A percentile compares a stretch with the other conserved stretches of the same genome.
Conservation (phyloP, 2,113 vertebrate genomes). For the Ivindomyrus marchei region DNA sequence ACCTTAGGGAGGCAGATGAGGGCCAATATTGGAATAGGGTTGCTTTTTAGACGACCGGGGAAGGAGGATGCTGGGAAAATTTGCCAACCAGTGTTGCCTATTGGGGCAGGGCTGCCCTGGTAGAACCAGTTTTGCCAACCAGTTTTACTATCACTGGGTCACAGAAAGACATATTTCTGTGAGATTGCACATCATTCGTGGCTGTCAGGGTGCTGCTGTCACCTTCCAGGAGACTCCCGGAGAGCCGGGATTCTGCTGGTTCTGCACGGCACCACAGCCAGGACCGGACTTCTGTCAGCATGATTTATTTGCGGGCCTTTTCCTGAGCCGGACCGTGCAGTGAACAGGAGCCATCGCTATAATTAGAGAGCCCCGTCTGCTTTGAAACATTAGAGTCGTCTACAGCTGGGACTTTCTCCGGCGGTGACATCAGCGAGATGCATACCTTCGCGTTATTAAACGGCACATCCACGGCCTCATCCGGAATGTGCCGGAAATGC, state of each 20-base stretch:
- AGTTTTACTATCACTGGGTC: neutral
- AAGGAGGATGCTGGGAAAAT: neutral
- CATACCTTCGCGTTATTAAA: neutral
- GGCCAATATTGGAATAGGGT: neutral
- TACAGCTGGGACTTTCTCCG: neutral
- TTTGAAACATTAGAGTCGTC: neutral
- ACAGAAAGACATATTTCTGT: neutral
- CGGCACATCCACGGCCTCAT: neutral
- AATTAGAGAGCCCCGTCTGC: neutral
- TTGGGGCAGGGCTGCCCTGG: neutral
- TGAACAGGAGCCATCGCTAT: neutral
- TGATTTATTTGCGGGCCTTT: neutral
- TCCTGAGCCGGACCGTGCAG: neutral
- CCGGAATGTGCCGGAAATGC: neutral
- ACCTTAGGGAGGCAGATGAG: neutral
- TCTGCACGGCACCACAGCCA: no score
- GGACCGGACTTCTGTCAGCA: neutral
- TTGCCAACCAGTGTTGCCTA: neutral
- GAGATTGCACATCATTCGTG: neutral
- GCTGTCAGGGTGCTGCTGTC: neutral
- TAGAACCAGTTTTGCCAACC: neutral
- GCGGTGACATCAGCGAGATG: neutral
- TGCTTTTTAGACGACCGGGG: neutral
- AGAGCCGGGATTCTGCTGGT: neutral
- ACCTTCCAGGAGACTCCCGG: neutral